A percentile compares a stretch with the other conserved stretches of the same genome.
These are phyloP conservation scores for Cynaeus angustus DNA, from an alignment of 2,888 invertebrate species.

Conservation along the genomic window DNA sequence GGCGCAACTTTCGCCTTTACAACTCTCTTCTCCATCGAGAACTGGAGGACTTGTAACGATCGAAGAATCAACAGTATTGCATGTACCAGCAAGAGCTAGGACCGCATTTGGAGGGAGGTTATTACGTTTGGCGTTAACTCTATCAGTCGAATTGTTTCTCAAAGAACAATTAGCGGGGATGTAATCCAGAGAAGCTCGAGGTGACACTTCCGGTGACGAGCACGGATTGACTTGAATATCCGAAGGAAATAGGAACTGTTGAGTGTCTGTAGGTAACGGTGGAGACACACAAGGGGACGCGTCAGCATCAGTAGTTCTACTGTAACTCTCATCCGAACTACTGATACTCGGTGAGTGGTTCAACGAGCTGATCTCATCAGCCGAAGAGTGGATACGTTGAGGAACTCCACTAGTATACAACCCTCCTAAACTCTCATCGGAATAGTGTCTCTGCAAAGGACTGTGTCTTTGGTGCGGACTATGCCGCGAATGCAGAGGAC, in stretches of 20 bases:
- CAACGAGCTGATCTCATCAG: conserved; percentile 87
- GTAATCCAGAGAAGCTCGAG: conserved; percentile 72
- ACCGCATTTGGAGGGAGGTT: conserved; percentile 76
- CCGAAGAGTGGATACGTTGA: conserved; percentile 83
- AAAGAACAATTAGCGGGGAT: conserved; percentile 73
- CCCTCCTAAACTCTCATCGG: conserved; percentile 78
- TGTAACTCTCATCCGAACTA: conserved; percentile 90
- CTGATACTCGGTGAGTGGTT: conserved; percentile 88
- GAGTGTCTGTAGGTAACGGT: conserved; percentile 70
- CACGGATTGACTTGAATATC: conserved; percentile 75
- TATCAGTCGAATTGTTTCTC: conserved; percentile 65
- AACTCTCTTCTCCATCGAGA: conserved; percentile 78
- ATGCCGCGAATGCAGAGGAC: conserved; percentile 64
- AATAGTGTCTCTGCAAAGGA: conserved; percentile 78
- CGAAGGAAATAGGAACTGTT: conserved; percentile 78
- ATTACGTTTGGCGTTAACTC: conserved; percentile 63
- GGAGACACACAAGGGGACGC: conserved; percentile 74
- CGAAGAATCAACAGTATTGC: conserved; percentile 72
- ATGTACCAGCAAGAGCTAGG: conserved; percentile 71
- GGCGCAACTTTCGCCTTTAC: conserved; percentile 77
- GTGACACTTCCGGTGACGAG: conserved; percentile 68
- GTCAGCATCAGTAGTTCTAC: conserved; percentile 85
- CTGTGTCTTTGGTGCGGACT: conserved; percentile 69
- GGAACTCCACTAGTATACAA: conserved; percentile 66
- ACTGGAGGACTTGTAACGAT: conserved; percentile 74